Evolutionary conservation across 2,797 vertebrate genomes (phyloP), one percentile per base, ranked within the genome.

Genomic region (Pipistrellus pygmaeus): DNA sequence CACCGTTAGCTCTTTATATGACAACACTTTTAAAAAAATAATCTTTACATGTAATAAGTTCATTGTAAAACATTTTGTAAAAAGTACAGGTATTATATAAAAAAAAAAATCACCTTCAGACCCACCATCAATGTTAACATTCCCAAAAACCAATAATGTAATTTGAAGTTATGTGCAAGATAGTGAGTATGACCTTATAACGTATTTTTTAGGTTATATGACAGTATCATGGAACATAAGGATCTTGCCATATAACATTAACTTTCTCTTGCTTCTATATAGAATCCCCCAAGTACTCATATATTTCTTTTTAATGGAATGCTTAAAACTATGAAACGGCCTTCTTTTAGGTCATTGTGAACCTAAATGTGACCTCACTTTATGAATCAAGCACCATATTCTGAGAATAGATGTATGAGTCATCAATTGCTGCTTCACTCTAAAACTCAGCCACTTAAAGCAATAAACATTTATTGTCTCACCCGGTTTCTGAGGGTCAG

Each of bases 1-100:
- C 77, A 69, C 7, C 94, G 66, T 86, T 64, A 72, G 69, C 38
- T 85, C 68, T 88, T 80, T 23, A n/a, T 38, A 80, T 41, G 38
- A 66, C 57, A 73, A 55, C 80, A 60, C 7, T 60, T 90, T 77
- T 44, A 44, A 30, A 20, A 89, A 93, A 91, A 60, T 80, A 57
- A 92, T 17, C 60, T 94, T 44, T 66, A 32, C 27, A 41, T 55
- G 3, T 64, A 95, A 44, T 88, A 94, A 93, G 8, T 62, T 89
- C 15, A 35, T 8, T 83, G 13, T 44, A 23, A 89, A 91, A 53
- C 20, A 88, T 83, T 91, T 78, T 66, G 44, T 32, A 78, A 76
- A 76, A 84, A 90, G 41, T 32, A 48, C 6, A 76, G 48, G 27
- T 90, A 86, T 68, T 55, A 88, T 35, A 73, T n/a, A 71, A 80